Base-by-base conservation (phyloP, 2,113 vertebrate genomes). In the Hemichromis elongatus region DNA sequence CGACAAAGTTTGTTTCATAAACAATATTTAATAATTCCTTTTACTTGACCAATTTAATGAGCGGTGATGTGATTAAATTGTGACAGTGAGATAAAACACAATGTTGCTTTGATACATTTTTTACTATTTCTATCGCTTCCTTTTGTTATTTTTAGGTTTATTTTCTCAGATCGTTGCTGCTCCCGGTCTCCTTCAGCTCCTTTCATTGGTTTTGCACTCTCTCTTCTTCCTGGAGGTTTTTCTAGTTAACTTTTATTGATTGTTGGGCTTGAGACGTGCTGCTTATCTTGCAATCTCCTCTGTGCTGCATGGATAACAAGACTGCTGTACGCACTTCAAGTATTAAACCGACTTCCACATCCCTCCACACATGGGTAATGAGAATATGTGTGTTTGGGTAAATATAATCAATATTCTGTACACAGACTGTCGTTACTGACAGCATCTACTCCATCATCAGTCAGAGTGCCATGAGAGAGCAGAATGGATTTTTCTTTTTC, bases 231-330 rank as follows among this genome's bases (percentile, higher is more conserved):
- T 18, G 8, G 24, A 83, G 42, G 42, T 50, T 84, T 68, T 89
- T 82, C 81, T 16, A 3, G 57, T 85, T 88, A 85, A 70, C 56
- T 42, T 53, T 10, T 28, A 90, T 88, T n/a, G 89, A 93, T 91
- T 9, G 14, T 30, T 9, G n/a, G 5, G 56, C 50, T 82, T 11
- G 42, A 89, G 85, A 82, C 19, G 7, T 55, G 77, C 84, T 68
- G 78, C 83, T 93, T 84, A 81, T 88, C 88, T 66, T n/a, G 0
- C 77, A 57, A 10, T 83, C 75, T 50, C 8, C 57, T 61, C 42
- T 16, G 5, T 55, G 24, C 47, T 24, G 79, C 90, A 45, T 35
- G 73, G 70, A 19, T 63, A 90, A 81, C 73, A 16, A 45, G 50
- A 26, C 40, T 3, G 28, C 14, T 50, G 56, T 11, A 35, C 30